phyloP scores from a whole-genome alignment of 64 coral and sea anemone genomes.

The Hydrozoanthus tunicans region DNA sequence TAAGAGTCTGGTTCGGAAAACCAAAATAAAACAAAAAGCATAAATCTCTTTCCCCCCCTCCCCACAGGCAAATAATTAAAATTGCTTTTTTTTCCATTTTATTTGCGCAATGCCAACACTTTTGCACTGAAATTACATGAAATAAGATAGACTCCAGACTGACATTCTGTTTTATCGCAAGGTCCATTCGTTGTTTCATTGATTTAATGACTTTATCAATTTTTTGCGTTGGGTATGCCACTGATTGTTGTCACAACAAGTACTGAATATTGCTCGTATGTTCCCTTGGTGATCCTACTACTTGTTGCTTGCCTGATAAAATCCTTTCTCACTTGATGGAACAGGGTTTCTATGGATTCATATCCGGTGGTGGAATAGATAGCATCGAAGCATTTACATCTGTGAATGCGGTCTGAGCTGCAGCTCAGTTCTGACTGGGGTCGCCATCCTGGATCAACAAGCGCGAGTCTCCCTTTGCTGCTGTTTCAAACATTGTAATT shows the following conservation, averaged over 20 bases:
- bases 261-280: neutral
- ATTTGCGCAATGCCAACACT: no score
- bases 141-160: no score
- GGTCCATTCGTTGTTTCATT: neutral
- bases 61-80: no score
- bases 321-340: neutral
- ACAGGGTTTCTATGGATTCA: neutral
- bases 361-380: neutral
- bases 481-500: slow-evolving; percentile 15
- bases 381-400: neutral
- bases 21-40: no score
- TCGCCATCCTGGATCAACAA: slow-evolving; percentile 31
- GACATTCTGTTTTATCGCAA: no score
- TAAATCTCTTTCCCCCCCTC: no score
- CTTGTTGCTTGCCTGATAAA: neutral
- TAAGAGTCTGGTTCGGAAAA: no score
- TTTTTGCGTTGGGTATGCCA: neutral
- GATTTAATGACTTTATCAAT: neutral
- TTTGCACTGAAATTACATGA: no score
- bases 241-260: neutral
- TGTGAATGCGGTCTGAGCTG: neutral
- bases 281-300: neutral
- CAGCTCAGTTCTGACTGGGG: neutral
- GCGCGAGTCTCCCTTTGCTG: neutral
- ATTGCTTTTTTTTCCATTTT: no score